Evolutionary conservation across 2,797 vertebrate genomes (phyloP), one percentile per base, ranked within the genome.

Genomic region (Podarcis siculus): DNA sequence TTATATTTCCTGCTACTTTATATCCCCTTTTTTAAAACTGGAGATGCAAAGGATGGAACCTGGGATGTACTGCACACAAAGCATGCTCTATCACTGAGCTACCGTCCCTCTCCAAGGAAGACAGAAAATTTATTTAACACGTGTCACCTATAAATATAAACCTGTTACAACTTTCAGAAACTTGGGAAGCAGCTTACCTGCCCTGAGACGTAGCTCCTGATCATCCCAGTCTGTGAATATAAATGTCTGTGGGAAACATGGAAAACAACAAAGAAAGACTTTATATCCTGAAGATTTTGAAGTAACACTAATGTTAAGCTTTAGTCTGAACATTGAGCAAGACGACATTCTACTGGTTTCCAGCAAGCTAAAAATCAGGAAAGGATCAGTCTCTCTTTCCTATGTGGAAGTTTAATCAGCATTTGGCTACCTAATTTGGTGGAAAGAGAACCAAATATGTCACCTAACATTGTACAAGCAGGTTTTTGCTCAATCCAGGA

Each of bases 181-280:
- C 23, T n/a, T 76, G 32, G 71, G 5, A 67, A 66, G 13, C 5
- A 77, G 17, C 95, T 95, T 94, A 99, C 98, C 98, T 87, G 97
- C 96, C 95, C 95, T 98, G 89, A 91, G 93, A 75, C 94, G 97
- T 3, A 99, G 97, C 84, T 98, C 98, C 45, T 73, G 97, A 95
- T 99, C 98, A 32, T 99, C 98, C 27, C 98, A 98, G 64, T 99
- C 99, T 0, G 98, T 99, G 94, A 99, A 99, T 93, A 99, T 98
- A 94, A 98, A 99, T 0, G 98, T 99, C 99, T 99, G 95, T 4
- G 23, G 76, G 39, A 93, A 96, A 97, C 61, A 96, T 80, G 92
- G 78, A 66, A 58, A 71, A 39, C 0, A 0, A 49, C 88, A 87
- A 91, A 83, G 73, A 45, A n/a, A 0, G 0, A 19, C 5, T 10